Percentiles rank a stretch among this genome's conserved stretches.
These are phyloP conservation scores for Porites divaricata DNA, from an alignment of 92 coral and sea anemone species.

Conservation along the genomic window DNA sequence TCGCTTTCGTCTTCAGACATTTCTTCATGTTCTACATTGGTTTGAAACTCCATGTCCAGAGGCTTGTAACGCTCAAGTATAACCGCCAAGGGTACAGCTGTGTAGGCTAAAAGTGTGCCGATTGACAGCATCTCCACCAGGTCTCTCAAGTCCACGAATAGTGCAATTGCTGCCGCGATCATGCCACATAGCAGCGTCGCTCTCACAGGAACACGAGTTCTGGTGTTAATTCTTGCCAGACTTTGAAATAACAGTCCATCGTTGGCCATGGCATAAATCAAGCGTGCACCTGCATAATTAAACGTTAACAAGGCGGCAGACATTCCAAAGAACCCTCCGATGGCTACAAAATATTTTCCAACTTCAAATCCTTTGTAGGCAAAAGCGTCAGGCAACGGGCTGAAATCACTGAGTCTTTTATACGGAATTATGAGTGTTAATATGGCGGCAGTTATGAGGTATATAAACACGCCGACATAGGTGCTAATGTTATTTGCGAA, in stretches of 20 bases:
- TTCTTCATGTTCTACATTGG: conserved; percentile 6
- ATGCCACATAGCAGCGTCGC: conserved; percentile 71
- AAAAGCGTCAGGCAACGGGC: conserved; percentile 75
- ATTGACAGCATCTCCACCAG: conserved; percentile 86
- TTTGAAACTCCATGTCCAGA: conserved; percentile 21
- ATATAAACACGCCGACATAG: conserved; percentile 74
- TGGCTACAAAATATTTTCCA: conserved; percentile 82
- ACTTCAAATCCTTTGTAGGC: conserved; percentile 66
- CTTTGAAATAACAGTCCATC: conserved; percentile 75
- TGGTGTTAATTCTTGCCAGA: conserved; percentile 57
- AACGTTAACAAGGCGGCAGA: conserved; percentile 72
- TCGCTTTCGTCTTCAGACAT: conserved; percentile 9
- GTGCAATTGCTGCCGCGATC: conserved; percentile 57
- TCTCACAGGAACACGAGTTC: conserved; percentile 61
- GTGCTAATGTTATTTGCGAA: conserved; percentile 74
- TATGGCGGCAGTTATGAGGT: conserved; percentile 72
- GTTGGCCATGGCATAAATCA: conserved; percentile 83
- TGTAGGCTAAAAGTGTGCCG: conserved; percentile 86
- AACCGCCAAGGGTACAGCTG: conserved; percentile 75
- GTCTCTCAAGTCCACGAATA: conserved; percentile 67
- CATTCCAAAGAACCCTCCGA: conserved; percentile 86
- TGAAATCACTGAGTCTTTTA: conserved; percentile 54
- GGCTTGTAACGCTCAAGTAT: conserved; percentile 78
- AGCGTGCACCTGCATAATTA: conserved; percentile 74
- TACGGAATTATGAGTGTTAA: conserved; percentile 86